Percentiles rank a stretch among this genome's conserved stretches.
Evolutionary conservation across 2,797 vertebrate species (phyloP).

Genomic region (Lithobates sylvaticus): DNA sequence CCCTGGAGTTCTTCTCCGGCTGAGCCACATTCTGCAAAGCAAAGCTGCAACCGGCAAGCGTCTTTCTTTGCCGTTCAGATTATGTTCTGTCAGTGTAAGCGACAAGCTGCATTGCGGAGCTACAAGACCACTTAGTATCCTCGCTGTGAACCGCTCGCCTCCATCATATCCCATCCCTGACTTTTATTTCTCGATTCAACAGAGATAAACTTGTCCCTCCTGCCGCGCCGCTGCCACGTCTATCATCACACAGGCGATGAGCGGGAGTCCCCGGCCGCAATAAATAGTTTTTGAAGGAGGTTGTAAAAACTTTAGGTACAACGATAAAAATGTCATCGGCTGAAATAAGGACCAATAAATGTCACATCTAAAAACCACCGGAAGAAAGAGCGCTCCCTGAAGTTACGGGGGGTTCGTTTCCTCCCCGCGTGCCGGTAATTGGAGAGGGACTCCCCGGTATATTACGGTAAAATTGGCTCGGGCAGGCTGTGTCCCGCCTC

Average conservation of each 20-base stretch:
- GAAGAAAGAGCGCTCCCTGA: not conserved
- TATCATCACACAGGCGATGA: constrained; percentile 7
- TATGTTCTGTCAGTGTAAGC: not conserved
- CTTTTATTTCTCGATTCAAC: constrained; percentile 8
- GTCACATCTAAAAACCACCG: constrained; percentile 11
- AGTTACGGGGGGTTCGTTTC: not conserved
- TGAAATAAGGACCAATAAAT: constrained; percentile 39
- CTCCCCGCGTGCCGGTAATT: constrained; percentile 15
- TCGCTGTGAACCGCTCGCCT: not conserved
- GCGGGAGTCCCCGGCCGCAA: constrained; percentile 30
- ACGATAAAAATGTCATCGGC: constrained; percentile 37
- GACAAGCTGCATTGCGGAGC: not conserved
- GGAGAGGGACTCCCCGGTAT: constrained; percentile 23
- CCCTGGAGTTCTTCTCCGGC: no score
- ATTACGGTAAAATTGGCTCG: constrained; percentile 23
- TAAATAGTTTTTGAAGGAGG: constrained; percentile 42
- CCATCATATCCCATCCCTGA: not conserved
- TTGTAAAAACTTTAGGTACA: constrained; percentile 37
- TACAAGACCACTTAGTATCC: not conserved
- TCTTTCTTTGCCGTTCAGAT: no score
- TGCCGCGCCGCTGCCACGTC: not conserved
- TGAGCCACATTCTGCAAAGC: no score
- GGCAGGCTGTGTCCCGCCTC: not conserved
- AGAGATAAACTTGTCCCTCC: not conserved
- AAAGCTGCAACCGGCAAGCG: no score